Evolutionary conservation across 1,140 invertebrate genomes (phyloP), one percentile per base, ranked within the genome.

Genomic region (Drosophila navojoa): DNA sequence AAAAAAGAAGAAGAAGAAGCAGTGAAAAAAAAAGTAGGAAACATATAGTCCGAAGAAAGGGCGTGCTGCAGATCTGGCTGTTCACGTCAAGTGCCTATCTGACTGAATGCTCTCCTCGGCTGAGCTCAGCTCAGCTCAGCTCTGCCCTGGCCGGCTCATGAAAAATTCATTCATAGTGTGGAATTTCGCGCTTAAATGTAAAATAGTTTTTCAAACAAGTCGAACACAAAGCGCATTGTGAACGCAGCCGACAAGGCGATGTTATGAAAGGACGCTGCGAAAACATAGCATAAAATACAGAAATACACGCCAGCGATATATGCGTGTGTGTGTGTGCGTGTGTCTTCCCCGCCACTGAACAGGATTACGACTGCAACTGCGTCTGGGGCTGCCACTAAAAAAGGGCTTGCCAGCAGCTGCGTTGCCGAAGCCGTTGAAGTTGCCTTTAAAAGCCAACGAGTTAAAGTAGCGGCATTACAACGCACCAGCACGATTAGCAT

Each of bases 141-240:
- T 22, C 44, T 9, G 59, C 44, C 27, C 52, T 32, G 35, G 10
- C 50, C 47, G 59, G 67, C 84, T 90, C 87, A 90, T 90, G 87
- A 90, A 90, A 90, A 90, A 90, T 90, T 90, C 87, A 90, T 90
- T 90, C 87, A 87, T 90, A 90, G 87, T 90, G 87, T 90, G 87
- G 87, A 90, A 90, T 90, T 90, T 90, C 87, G 87, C 87, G 87
- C 87, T 90, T 90, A 90, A 90, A 90, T 90, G 87, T 90, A 90
- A 90, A 90, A 84, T 90, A 90, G 82, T 90, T 90, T 90, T 90
- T 90, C 75, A 90, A 90, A 80, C 87, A 79, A 86, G 82, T 86
- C 86, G 71, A 90, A 86, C 73, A 86, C 86, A 90, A 90, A 90
- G 81, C 81, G 78, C 75, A 81, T 79, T 86, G 78, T 90, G 70